Evolutionary conservation across 2,797 vertebrate species (phyloP), one percentile per base, ranked within the genome.

Genomic region (Labeo calbasu): DNA sequence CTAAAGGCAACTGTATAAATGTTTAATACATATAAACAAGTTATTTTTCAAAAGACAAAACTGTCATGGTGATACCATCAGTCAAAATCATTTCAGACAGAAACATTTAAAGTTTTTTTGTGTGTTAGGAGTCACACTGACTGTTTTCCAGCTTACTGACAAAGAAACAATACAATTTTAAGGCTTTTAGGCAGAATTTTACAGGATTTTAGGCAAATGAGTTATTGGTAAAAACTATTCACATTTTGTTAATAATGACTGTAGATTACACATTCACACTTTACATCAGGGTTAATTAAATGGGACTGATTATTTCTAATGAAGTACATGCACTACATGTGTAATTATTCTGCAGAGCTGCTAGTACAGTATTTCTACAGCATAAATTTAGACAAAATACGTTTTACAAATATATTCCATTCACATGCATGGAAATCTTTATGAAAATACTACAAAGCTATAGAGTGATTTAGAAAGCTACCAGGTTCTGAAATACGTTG

Each of bases 11-110:
- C 23, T 9, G n/a, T 70, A 13, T 57, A 78, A 65, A 63, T 46
- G 43, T 48, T 65, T 11, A 50, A 61, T 21, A 55, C 7, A 19
- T 55, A 57, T 53, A 55, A 59, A 59, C 17, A n/a, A 25, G 40
- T 66, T 57, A 2, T 57, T 28, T 71, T 59, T 59, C 53, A 48
- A n/a, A 46, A 71, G 40, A 28, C 17, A 48, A 53, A 81, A 71
- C 51, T 7, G 48, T 46, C 11, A 46, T 59, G 71, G 71, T 59
- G 17, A 59, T 17, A 5, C 53, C 23, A 48, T 71, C 53, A 15
- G 68, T 71, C 79, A 59, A 81, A 81, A 48, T 71, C 23, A 9
- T 25, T 72, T 59, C 79, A 71, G 65, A 69, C 48, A 79, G 48
- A 53, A 53, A n/a, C 48, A 40, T 79, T 79, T 36, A 51, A 5